Evolutionary conservation across 2,797 vertebrate genomes (phyloP).

Genomic region (Pteropus rufus): DNA sequence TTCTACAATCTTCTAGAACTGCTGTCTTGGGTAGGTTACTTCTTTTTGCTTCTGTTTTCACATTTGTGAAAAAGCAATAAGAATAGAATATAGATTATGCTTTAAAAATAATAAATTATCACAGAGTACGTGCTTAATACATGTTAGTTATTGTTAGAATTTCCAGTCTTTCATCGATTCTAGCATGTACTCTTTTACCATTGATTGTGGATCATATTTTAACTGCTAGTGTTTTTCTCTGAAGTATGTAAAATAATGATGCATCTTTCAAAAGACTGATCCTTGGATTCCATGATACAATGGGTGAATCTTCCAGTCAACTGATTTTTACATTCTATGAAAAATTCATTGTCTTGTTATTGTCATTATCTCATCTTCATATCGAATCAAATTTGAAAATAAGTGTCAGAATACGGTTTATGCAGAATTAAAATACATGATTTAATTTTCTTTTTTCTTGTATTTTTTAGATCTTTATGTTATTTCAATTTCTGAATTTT

Average conservation of each 20-base stretch:
- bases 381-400: neutral
- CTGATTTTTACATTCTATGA: neutral
- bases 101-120: neutral
- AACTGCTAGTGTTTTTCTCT: neutral
- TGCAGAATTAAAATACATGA: neutral
- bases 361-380: neutral
- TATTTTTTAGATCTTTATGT: neutral
- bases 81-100: neutral
- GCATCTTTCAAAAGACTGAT: neutral
- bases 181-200: neutral
- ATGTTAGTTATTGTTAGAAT: neutral
- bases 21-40: neutral
- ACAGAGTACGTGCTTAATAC: neutral
- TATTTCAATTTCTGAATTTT: neutral
- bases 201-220: neutral
- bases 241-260: neutral
- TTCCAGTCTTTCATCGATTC: neutral
- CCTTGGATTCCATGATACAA: neutral
- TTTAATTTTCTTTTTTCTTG: neutral
- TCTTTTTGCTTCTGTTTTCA: neutral
- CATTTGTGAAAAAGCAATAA: neutral
- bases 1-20: neutral
- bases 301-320: neutral
- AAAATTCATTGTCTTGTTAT: neutral
- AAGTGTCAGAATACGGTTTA: neutral